These are phyloP conservation scores for Plotosus lineatus DNA, from an alignment of 2,113 vertebrate species.

Conservation along the genomic window DNA sequence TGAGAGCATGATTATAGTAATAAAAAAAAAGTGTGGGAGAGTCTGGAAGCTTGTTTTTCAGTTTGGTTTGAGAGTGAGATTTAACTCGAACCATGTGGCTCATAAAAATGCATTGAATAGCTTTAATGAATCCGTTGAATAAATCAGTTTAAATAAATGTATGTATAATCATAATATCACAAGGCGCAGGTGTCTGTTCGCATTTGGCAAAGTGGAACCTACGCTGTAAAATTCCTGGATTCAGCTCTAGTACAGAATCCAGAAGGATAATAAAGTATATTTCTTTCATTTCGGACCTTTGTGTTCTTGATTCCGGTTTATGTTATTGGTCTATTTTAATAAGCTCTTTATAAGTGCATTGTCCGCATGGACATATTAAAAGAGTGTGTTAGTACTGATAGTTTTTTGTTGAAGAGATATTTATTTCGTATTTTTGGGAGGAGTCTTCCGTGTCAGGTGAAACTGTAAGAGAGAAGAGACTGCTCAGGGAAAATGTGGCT, in stretches of 20 bases:
- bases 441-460: background rate
- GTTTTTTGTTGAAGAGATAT: background rate
- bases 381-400: background rate
- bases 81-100: constrained; percentile 24
- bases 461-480: too few species aligned
- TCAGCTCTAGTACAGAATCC: constrained; percentile 11
- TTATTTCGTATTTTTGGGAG: background rate
- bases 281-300: background rate
- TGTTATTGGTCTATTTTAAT: background rate
- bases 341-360: background rate
- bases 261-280: constrained; percentile 31
- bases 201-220: constrained; percentile 13
- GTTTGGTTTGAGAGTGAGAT: constrained; percentile 19
- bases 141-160: constrained; percentile 21
- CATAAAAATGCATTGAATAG: constrained; percentile 20
- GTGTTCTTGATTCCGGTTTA: background rate
- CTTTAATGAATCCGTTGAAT: constrained; percentile 23
- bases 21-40: constrained; percentile 56
- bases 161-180: background rate
- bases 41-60: constrained; percentile 17
- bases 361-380: background rate
- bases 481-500: too few species aligned
- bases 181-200: constrained; percentile 10
- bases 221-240: constrained; percentile 2
- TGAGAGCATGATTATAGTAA: constrained; percentile 65